phyloP scores from a whole-genome alignment of 2,797 vertebrate species.

The Epinephelus awoara region DNA sequence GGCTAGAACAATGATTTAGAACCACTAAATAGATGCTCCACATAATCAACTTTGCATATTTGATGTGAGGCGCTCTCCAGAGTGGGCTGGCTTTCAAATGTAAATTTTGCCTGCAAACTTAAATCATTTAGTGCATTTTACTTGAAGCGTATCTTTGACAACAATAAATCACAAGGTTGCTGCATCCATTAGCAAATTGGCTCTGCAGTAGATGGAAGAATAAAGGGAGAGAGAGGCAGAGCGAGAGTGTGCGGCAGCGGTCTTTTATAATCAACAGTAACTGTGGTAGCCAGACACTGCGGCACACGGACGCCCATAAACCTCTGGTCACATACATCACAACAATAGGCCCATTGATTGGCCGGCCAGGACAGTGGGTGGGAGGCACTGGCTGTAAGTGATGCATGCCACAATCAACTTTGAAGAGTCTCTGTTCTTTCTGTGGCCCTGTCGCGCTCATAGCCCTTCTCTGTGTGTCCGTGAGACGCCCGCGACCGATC shows the following conservation, averaged over 20 bases:
- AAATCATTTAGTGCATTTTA: slow-evolving; percentile 84
- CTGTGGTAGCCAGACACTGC: slow-evolving; percentile 74
- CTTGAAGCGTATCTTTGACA: slow-evolving; percentile 82
- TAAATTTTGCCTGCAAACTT: slow-evolving; percentile 82
- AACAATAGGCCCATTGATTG: slow-evolving; percentile 75
- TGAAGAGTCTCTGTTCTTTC: slow-evolving; percentile 67
- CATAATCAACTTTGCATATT: slow-evolving; percentile 85
- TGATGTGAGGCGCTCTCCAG: slow-evolving; percentile 74
- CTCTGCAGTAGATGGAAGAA: slow-evolving; percentile 74
- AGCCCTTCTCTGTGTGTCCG: slow-evolving; percentile 47
- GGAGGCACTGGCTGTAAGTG: slow-evolving; percentile 64
- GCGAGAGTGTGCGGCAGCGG: slow-evolving; percentile 49
- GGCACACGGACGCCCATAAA: slow-evolving; percentile 74
- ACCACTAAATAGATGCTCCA: slow-evolving; percentile 79
- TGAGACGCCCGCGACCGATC: slow-evolving; percentile 62
- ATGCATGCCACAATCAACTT: slow-evolving; percentile 73
- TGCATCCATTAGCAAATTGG: slow-evolving; percentile 87
- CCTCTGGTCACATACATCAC: slow-evolving; percentile 61
- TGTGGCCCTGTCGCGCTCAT: slow-evolving; percentile 42
- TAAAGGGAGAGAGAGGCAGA: slow-evolving; percentile 60
- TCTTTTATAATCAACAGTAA: slow-evolving; percentile 78
- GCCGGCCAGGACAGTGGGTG: slow-evolving; percentile 62
- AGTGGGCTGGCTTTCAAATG: slow-evolving; percentile 84
- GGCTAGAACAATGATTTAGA: slow-evolving; percentile 80
- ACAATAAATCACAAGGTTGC: slow-evolving; percentile 86